Evolutionary conservation across 2,113 vertebrate species (phyloP).

Genomic region (Rhynchopsitta pachyrhyncha): DNA sequence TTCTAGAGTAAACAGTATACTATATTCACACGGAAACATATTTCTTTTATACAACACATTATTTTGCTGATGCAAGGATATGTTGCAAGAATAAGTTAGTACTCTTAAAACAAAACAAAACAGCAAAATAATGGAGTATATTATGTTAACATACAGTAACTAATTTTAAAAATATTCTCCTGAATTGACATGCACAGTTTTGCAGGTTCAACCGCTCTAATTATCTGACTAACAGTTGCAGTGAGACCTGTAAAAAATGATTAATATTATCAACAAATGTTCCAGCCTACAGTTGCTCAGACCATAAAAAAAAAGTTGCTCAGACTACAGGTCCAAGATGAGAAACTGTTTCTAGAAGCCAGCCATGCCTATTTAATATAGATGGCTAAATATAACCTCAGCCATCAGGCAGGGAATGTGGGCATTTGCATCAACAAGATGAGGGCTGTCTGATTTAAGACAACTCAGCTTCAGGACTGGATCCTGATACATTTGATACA

Average conservation of each 20-base stretch:
- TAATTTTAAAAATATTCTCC: slow-evolving; percentile 59
- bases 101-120: slow-evolving; percentile 64
- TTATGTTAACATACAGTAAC: slow-evolving; percentile 43
- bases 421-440: slow-evolving; percentile 58
- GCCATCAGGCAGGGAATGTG: slow-evolving; percentile 66
- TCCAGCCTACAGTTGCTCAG: slow-evolving; percentile 57
- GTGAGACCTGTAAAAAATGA: slow-evolving; percentile 59
- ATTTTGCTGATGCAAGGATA: slow-evolving; percentile 64
- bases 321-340: slow-evolving; percentile 44
- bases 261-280: slow-evolving; percentile 62
- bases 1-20: slow-evolving; percentile 67
- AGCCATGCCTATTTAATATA: slow-evolving; percentile 61
- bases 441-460: slow-evolving; percentile 49
- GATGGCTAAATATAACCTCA: slow-evolving; percentile 58
- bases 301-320: slow-evolving; percentile 5
- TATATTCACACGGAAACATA: slow-evolving; percentile 68
- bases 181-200: slow-evolving; percentile 54
- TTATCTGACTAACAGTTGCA: slow-evolving; percentile 63
- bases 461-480: slow-evolving; percentile 46
- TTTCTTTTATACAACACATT: slow-evolving; percentile 68
- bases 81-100: slow-evolving; percentile 64
- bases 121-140: slow-evolving; percentile 67
- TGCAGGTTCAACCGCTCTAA: slow-evolving; percentile 57
- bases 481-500: not conserved
- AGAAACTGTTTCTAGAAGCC: slow-evolving; percentile 55